Percentiles rank a stretch among this genome's conserved stretches.
phyloP scores from a whole-genome alignment of 2,113 vertebrate genomes.

The Coryphaenoides rupestris region DNA sequence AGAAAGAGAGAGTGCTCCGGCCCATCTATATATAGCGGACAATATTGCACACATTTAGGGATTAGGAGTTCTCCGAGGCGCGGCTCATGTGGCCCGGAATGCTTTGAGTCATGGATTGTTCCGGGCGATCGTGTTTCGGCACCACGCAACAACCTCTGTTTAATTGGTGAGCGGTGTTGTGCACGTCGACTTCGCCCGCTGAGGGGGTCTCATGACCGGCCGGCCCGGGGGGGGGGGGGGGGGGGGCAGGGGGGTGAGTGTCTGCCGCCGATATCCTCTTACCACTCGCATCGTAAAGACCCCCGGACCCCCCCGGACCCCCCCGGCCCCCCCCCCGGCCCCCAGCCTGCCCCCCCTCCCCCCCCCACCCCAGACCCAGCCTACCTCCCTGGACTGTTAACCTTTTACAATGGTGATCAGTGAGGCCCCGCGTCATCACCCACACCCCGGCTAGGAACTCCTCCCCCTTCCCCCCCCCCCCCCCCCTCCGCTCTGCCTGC shows the following conservation, averaged over 20 bases:
- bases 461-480: neutral
- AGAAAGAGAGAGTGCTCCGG: constrained; percentile 42
- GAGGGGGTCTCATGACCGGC: constrained; percentile 80
- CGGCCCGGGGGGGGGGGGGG: no score
- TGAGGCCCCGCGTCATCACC: constrained; percentile 51
- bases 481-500: neutral
- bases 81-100: constrained; percentile 92
- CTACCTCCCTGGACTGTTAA: constrained; percentile 62
- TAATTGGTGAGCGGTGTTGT: constrained; percentile 77
- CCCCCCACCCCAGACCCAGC: constrained; percentile 22
- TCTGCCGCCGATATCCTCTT: constrained; percentile 81
- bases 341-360: constrained; percentile 50
- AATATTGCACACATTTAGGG: constrained; percentile 92
- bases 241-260: no score
- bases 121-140: constrained; percentile 97
- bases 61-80: constrained; percentile 80
- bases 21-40: constrained; percentile 97
- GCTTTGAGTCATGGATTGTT: constrained; percentile 99
- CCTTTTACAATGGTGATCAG: constrained; percentile 79
- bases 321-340: constrained; percentile 45
- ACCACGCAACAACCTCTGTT: constrained; percentile 87
- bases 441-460: neutral
- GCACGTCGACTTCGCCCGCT: constrained; percentile 71
- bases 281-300: constrained; percentile 78
- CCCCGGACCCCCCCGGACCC: constrained; percentile 61